Conservation (phyloP, 1,140 invertebrate genomes). For the Rhagoletis zephyria region DNA sequence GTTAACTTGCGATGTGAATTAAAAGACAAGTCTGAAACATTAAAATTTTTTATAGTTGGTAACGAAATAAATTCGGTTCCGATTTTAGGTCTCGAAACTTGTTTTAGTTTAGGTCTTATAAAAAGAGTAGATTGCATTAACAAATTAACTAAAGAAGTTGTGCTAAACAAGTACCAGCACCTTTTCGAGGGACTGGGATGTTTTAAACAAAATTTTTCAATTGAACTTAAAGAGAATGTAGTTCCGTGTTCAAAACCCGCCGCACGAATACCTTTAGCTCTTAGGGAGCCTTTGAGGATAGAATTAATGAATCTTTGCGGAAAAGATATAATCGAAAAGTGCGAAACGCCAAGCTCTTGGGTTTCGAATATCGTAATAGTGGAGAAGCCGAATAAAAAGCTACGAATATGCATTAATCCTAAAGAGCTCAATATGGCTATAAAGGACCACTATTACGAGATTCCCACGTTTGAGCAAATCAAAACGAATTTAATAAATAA, state of each 20-base stretch:
- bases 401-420: constrained; percentile 72
- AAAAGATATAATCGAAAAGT: constrained; percentile 63
- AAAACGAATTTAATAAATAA: constrained; percentile 17
- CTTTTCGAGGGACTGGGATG: constrained; percentile 56
- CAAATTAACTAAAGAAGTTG: constrained; percentile 15
- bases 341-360: constrained; percentile 70
- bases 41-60: constrained; percentile 1
- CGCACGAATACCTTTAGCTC: constrained; percentile 59
- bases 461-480: background rate
- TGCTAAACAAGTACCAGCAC: background rate
- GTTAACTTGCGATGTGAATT: background rate
- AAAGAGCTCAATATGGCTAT: constrained; percentile 64
- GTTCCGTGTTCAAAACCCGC: constrained; percentile 58
- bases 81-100: background rate
- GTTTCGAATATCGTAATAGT: constrained; percentile 70
- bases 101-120: background rate
- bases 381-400: constrained; percentile 67
- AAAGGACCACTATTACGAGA: background rate
- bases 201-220: constrained; percentile 14
- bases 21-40: background rate
- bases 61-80: background rate
- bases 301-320: constrained; percentile 61
- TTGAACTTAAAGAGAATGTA: constrained; percentile 48
- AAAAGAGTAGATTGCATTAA: background rate
- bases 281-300: constrained; percentile 61